These are phyloP conservation scores for Paedocypris sp. DNA, from an alignment of 2,113 vertebrate genomes.

Conservation along the genomic window DNA sequence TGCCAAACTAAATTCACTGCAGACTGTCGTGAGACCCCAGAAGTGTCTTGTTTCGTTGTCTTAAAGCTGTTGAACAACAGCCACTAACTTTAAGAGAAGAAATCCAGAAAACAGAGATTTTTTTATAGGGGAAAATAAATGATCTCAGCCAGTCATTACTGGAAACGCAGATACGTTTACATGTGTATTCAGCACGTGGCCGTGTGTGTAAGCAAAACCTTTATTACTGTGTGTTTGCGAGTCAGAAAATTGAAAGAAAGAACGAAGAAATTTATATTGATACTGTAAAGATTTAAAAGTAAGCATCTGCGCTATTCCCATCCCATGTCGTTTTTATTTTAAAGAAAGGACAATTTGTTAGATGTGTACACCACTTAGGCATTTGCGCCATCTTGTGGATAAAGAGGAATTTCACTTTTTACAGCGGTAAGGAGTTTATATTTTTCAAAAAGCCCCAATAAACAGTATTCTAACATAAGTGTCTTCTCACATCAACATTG, in stretches of 20 bases:
- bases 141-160: neutral
- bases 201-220: neutral
- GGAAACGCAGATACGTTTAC: neutral
- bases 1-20: conserved; percentile 2
- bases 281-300: no score
- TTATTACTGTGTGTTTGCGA: neutral
- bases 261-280: no score
- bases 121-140: neutral
- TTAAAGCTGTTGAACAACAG: conserved; percentile 2
- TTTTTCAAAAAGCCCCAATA: no score
- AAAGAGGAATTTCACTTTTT: no score
- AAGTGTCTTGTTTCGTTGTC: conserved; percentile 11
- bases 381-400: no score
- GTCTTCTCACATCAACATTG: no score
- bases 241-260: neutral
- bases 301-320: no score
- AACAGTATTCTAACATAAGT: no score
- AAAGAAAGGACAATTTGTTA: no score
- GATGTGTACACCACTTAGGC: no score
- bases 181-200: neutral
- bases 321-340: no score
- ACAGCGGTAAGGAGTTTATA: no score
- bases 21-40: neutral
- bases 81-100: conserved; percentile 5
- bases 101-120: neutral